These are phyloP conservation scores for Corynorhinus townsendii DNA, from an alignment of 2,113 vertebrate species.

Conservation along the genomic window DNA sequence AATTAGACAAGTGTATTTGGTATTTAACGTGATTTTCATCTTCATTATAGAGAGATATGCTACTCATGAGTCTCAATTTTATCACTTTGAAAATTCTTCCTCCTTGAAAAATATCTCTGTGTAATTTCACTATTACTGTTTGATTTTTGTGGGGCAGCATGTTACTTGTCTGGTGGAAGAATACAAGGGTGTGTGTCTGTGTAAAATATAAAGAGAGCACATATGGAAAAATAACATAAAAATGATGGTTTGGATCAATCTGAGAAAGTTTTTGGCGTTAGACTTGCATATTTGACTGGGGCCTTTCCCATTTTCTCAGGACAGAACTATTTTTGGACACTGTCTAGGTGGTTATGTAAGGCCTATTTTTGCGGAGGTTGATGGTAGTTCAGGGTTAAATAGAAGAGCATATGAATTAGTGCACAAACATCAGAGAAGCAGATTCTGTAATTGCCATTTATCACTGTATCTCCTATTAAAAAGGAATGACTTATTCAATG, in stretches of 20 bases:
- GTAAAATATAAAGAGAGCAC: background rate
- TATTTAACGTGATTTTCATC: constrained; percentile 71
- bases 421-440: background rate
- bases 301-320: background rate
- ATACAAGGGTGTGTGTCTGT: background rate
- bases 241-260: background rate
- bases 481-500: background rate
- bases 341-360: background rate
- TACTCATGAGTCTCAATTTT: constrained; percentile 55
- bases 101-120: constrained; percentile 46
- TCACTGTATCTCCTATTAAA: background rate
- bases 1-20: constrained; percentile 72
- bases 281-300: background rate
- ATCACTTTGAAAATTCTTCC: constrained; percentile 53
- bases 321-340: background rate
- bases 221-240: background rate
- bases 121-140: constrained; percentile 44
- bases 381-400: background rate
- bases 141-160: background rate
- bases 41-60: constrained; percentile 65
- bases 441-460: background rate
- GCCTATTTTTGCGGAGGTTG: background rate
- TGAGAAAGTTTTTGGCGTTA: background rate
- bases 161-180: background rate
- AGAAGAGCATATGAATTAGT: background rate